Evolutionary conservation across 2,888 invertebrate genomes (phyloP), one percentile per base, ranked within the genome.

Genomic region (Netelia virgata): DNA sequence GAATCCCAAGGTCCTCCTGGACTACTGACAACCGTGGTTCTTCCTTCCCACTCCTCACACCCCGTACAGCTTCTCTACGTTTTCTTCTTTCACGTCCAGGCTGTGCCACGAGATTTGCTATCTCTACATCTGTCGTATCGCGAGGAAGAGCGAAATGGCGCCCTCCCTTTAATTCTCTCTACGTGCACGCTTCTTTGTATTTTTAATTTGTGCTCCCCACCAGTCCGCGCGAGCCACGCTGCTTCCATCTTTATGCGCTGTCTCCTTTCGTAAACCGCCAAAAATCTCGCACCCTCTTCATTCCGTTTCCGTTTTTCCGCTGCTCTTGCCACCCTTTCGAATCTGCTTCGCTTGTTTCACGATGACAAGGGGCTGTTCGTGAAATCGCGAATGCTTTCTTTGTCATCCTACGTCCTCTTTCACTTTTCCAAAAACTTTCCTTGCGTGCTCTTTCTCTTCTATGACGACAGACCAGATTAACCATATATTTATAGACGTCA

Each of bases 101-200:
- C 61, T 69, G 5, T 66, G 47, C 47, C 77, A 18, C 18, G 53
- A 59, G 68, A 77, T 64, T 57, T 16, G 59, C 66, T 76, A 50
- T 81, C 53, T 83, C 69, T 59, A 59, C 20, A 64, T 66, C 72
- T 76, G 41, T 68, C 79, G 16, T 50, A 16, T 66, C 64, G 70
- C 69, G 72, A 76, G 55, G 70, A 79, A 79, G 72, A 73, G 82
- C 66, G 55, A 68, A 66, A 66, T 61, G 43, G 61, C 86, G 68
- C 69, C 68, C 70, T 72, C 76, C 83, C 77, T 85, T 75, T 66
- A 63, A 73, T 63, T 83, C 64, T 61, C 78, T 73, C 75, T 64
- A 75, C 86, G 86, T 88, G 86, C 87, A 87, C 86, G 86, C 88
- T 90, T 91, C 92, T 92, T 92, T 92, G 91, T 92, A 88, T 92